Evolutionary conservation across 64 coral and sea anemone genomes (phyloP), one percentile per base, ranked within the genome.

Genomic region (Astreopora myriophthalma): DNA sequence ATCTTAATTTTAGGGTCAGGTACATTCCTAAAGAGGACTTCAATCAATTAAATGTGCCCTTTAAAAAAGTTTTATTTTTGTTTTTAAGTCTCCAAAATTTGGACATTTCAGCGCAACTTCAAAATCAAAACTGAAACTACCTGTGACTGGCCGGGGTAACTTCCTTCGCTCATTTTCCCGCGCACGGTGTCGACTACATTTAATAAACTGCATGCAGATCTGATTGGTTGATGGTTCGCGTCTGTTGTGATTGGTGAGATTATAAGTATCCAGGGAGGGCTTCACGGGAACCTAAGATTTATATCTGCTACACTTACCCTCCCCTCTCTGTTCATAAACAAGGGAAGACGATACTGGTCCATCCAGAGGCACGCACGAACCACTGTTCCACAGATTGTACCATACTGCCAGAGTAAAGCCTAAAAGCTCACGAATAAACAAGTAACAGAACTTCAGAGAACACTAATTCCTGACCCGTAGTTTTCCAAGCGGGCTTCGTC

Each of bases 281-380:
- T 3, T 3, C 51, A 16, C 17, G 2, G 33, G 22, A 3, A 70
- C 20, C 44, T 69, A 6, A 48, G 11, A 71, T 1, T 9, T 42
- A 13, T 39, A 34, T 34, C 42, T 0, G 0, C 2, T 29, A 12
- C 9, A 60, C 29, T 31, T 75, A 96, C 95, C 95, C 70, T 87
- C 85, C 40, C 95, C 95, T 38, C 91, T 87, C 49, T 90, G 91
- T 64, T 96, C 95, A 35, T 96, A 64, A 34, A 96, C 95, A 8
- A 96, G 31, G 2, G 81, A 76, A 2, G 95, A 96, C 13, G 95
- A 93, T 31, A 93, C 95, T 1, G 72, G 30, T 8, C 73, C 66
- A 22, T 89, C 78, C 0, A 96, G 48, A 0, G 30, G 75, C 26
- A 17, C 67, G 60, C 88, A 73, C 38, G 86, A 63, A 64, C 85